Evolutionary conservation across 2,797 vertebrate species (phyloP), one percentile per base, ranked within the genome.

Genomic region (Heterohyrax brucei): DNA sequence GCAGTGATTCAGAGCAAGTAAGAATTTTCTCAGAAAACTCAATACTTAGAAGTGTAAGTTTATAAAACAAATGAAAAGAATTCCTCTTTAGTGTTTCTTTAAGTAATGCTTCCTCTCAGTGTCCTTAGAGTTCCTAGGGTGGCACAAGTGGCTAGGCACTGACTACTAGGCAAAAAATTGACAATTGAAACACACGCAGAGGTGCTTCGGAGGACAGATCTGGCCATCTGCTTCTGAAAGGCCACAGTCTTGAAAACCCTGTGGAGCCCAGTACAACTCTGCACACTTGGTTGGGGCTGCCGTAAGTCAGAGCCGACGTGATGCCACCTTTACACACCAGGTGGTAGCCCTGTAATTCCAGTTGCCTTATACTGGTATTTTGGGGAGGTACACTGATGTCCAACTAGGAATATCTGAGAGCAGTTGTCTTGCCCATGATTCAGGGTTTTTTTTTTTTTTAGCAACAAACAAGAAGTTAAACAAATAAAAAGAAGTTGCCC

Each of bases 401-500:
- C 50, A 77, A 77, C 22, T 53, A 33, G 10, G 30, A 66, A 18
- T 94, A 48, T 79, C 26, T 5, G 28, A 88, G 81, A 79, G 28
- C 33, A 78, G 28, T 75, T 68, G 76, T 94, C 72, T 95, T 83
- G 73, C 78, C 92, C 96, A 89, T 86, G 93, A 95, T 61, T n/a
- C 46, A 82, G 68, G 39, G 39, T 39, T 39, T 39, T 39, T 39
- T 39, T 39, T 39, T 73, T 76, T 89, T 95, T 95, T 81, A 64
- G 33, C 44, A 91, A 87, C 59, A 85, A 50, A 78, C 73, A 28
- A 50, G 68, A 83, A 86, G 66, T 61, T 26, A 28, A 46, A 53
- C 46, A 72, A 39, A 62, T 75, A 48, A 78, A 24, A 44, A 50
- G 64, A 44, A 53, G 81, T 92, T 82, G 50, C 76, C 86, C 1